Evolutionary conservation across 2,113 vertebrate species (phyloP).

Genomic region (human): DNA sequence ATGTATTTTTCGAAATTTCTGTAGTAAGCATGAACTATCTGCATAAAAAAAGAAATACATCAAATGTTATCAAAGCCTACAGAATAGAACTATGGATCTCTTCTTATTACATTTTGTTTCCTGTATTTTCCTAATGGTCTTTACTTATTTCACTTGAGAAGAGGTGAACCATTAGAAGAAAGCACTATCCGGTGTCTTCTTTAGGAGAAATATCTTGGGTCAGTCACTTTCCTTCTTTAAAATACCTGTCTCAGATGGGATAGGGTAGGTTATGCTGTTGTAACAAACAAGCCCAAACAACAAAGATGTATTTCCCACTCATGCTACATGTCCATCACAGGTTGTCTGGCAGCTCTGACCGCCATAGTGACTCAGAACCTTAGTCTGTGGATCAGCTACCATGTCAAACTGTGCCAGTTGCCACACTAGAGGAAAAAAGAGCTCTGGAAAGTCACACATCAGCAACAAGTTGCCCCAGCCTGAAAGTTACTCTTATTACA

Average conservation of each 20-base stretch:
- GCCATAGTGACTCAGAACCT: not conserved
- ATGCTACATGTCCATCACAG: not conserved
- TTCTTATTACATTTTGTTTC: not conserved
- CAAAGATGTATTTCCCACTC: not conserved
- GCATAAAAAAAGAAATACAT: not conserved
- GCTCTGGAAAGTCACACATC: not conserved
- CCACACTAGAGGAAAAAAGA: not conserved
- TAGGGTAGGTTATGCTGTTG: not conserved
- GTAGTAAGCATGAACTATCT: not conserved
- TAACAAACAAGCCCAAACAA: not conserved
- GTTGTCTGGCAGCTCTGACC: not conserved
- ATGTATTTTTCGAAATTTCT: not conserved
- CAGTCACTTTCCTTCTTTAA: not conserved
- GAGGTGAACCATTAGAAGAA: not conserved
- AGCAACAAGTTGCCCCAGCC: not conserved
- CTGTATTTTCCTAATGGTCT: not conserved
- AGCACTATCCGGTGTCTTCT: not conserved
- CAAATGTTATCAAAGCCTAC: not conserved
- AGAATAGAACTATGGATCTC: not conserved
- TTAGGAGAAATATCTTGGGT: not conserved
- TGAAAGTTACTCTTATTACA: not conserved
- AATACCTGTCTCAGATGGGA: not conserved
- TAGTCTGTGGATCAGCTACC: not conserved
- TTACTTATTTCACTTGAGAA: constrained; percentile 29
- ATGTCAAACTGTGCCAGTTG: not conserved